Evolutionary conservation across 2,888 invertebrate species (phyloP), one percentile per base, ranked within the genome.

Genomic region (Troides helena): DNA sequence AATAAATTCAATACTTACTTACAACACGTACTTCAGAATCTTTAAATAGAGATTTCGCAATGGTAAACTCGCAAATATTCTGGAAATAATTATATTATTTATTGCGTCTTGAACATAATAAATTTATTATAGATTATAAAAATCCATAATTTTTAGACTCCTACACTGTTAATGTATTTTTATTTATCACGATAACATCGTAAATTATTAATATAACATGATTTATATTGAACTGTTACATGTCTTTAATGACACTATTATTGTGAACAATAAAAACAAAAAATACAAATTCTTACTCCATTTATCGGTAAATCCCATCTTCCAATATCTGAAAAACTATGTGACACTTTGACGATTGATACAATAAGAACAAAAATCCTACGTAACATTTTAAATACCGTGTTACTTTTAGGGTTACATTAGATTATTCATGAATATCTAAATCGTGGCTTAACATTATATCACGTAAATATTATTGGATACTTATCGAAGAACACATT

Each of bases 1-100:
- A 14, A 46, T 2, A 53, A 53, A 53, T 53, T 53, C 17, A 36
- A 75, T 83, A 92, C 94, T 94, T 90, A 96, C 96, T 92, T 86
- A 93, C 92, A 67, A 96, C 93, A 81, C 93, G 95, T 70, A 97
- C 93, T 84, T 95, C 94, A 1, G 96, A 95, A 73, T 94, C 94
- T 81, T 95, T 95, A 86, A 95, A 95, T 77, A 97, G 87, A 67
- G 94, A 94, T 90, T 96, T 94, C 89, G 95, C 80, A 89, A 93
- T 77, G 80, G 82, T 84, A 75, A 93, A 90, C 61, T 88, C 81
- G 77, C 90, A 93, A 73, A 81, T 87, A 71, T 88, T 85, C 85
- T 93, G 90, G 81, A 94, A 87, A 74, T 84, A 76, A 72, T 30
- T 30, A 30, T 30, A 30, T 30, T 4, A 30, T 30, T 30, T 30